Evolutionary conservation across 2,797 vertebrate species (phyloP).

Genomic region (Catharus ustulatus): DNA sequence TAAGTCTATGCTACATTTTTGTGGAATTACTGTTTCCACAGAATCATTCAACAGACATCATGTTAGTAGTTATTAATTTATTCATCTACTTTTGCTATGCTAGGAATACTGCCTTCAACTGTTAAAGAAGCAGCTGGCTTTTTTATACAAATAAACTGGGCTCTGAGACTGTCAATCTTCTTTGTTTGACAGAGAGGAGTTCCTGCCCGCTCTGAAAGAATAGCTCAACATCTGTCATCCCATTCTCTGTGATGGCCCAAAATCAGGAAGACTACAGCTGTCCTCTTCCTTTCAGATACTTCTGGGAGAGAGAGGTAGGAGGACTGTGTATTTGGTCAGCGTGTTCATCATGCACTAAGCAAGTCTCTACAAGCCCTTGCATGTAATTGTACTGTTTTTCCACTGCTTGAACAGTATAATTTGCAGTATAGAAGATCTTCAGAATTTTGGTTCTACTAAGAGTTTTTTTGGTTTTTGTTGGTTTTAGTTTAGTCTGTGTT

Average conservation of each 20-base stretch:
- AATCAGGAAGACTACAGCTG: slow-evolving; percentile 80
- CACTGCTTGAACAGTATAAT: slow-evolving; percentile 57
- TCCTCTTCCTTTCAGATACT: slow-evolving; percentile 75
- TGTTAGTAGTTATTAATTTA: slow-evolving; percentile 59
- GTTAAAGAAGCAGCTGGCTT: slow-evolving; percentile 79
- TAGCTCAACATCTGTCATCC: slow-evolving; percentile 82
- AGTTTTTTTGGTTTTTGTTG: background rate
- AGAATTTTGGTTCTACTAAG: slow-evolving; percentile 34
- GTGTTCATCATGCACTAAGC: slow-evolving; percentile 62
- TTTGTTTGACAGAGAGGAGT: slow-evolving; percentile 77
- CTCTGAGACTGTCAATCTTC: slow-evolving; percentile 76
- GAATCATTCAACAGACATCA: slow-evolving; percentile 42
- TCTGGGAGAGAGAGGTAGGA: slow-evolving; percentile 69
- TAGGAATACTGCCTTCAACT: slow-evolving; percentile 61
- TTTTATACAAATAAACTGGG: slow-evolving; percentile 77
- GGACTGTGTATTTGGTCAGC: slow-evolving; percentile 59
- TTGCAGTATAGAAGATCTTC: slow-evolving; percentile 54
- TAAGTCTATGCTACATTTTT: background rate
- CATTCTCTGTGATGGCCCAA: slow-evolving; percentile 74
- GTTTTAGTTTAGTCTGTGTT: slow-evolving; percentile 44
- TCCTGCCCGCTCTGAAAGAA: slow-evolving; percentile 74
- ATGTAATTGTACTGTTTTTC: slow-evolving; percentile 64
- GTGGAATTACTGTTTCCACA: slow-evolving; percentile 49
- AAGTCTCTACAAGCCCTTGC: slow-evolving; percentile 59
- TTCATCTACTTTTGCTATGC: slow-evolving; percentile 41